phyloP scores from a whole-genome alignment of 2,797 vertebrate species.

The Gadopsis bispinosus region DNA sequence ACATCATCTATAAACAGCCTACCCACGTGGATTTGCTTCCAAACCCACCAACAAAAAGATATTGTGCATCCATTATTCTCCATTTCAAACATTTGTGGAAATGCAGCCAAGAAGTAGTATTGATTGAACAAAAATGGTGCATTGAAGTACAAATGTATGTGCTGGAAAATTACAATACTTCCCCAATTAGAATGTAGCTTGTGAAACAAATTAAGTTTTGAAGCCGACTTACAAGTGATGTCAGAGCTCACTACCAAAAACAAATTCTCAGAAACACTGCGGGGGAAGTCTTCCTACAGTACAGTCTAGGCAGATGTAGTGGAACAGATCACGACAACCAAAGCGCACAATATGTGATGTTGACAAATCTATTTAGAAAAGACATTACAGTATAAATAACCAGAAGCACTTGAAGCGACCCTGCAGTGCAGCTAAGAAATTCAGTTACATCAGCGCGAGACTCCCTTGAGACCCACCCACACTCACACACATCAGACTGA shows the following conservation, averaged over 20 bases:
- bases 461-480: conserved; percentile 30
- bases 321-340: neutral
- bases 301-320: neutral
- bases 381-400: conserved; percentile 32
- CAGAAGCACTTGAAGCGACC: neutral
- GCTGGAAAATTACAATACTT: neutral
- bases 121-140: neutral
- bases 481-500: conserved; percentile 18
- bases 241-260: neutral
- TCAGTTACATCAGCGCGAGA: conserved; percentile 36
- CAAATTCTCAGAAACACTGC: conserved; percentile 1
- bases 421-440: conserved; percentile 31
- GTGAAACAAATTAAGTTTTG: neutral
- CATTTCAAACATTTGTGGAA: neutral
- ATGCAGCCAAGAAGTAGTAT: neutral
- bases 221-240: neutral
- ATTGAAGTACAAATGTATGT: neutral
- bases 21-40: neutral
- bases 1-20: neutral
- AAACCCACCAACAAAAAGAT: neutral
- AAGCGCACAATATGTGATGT: neutral
- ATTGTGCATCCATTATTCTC: neutral
- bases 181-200: neutral
- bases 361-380: conserved; percentile 10
- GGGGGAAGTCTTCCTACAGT: neutral